phyloP scores from a whole-genome alignment of 2,888 invertebrate species.

The Lasius platythorax region DNA sequence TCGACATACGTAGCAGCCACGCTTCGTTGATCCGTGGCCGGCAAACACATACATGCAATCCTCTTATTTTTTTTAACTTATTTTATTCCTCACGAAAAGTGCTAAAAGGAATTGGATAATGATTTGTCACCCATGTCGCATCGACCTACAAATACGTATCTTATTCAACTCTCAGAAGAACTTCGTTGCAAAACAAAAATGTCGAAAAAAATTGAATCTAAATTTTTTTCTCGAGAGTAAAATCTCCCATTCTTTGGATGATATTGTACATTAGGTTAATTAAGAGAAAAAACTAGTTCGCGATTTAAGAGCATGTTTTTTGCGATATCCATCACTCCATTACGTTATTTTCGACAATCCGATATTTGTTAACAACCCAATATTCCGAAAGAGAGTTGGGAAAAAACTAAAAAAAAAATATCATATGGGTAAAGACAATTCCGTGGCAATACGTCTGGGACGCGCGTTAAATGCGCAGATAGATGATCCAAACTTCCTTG shows the following conservation, averaged over 20 bases:
- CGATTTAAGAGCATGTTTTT: not conserved
- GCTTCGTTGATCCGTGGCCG: slow-evolving; percentile 24
- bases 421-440: slow-evolving; percentile 39
- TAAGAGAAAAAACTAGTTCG: not conserved
- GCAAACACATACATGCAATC: slow-evolving; percentile 26
- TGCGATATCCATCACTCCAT: not conserved
- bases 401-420: slow-evolving; percentile 6
- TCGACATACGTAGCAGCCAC: slow-evolving; percentile 6
- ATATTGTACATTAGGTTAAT: not conserved
- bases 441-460: slow-evolving; percentile 61
- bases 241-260: not conserved
- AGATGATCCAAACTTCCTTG: slow-evolving; percentile 80
- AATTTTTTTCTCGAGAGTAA: not conserved
- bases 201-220: not conserved
- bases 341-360: not conserved
- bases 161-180: not conserved
- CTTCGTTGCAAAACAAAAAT: not conserved
- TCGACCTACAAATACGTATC: not conserved
- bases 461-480: slow-evolving; percentile 69
- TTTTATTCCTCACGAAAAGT: slow-evolving; percentile 64
- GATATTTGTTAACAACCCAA: not conserved
- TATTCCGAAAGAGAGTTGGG: slow-evolving; percentile 2
- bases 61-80: slow-evolving; percentile 22
- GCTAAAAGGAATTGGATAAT: slow-evolving; percentile 66
- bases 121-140: slow-evolving; percentile 53